A percentile compares a stretch with the other conserved stretches of the same genome.
These are phyloP conservation scores for Drosophila mojavensis DNA, from an alignment of 1,140 invertebrate genomes.

Conservation along the genomic window DNA sequence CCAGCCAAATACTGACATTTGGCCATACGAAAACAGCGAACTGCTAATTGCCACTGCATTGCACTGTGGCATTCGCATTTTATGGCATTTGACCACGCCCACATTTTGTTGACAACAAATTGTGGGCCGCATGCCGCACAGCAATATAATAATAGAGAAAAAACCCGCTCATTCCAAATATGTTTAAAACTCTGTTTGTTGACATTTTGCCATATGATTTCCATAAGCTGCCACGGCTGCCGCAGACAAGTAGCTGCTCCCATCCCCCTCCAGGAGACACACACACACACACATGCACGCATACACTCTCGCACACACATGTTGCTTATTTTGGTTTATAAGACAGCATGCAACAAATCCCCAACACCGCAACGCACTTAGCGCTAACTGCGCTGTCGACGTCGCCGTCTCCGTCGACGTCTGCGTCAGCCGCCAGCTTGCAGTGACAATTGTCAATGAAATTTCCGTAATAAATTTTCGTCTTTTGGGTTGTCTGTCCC, in stretches of 20 bases:
- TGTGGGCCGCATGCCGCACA: slow-evolving; percentile 43
- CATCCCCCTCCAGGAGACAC: slow-evolving; percentile 10
- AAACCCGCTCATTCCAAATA: slow-evolving; percentile 61
- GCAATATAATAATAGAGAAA: slow-evolving; percentile 24
- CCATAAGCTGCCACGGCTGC: slow-evolving; percentile 77
- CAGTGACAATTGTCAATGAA: slow-evolving; percentile 82
- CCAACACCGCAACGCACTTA: slow-evolving; percentile 78
- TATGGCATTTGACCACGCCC: slow-evolving; percentile 64
- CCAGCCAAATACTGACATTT: slow-evolving; percentile 37
- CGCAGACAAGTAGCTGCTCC: slow-evolving; percentile 69
- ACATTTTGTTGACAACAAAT: slow-evolving; percentile 32
- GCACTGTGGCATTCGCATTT: slow-evolving; percentile 38
- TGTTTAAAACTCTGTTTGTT: slow-evolving; percentile 54
- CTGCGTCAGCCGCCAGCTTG: slow-evolving; percentile 66
- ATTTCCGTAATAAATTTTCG: slow-evolving; percentile 81
- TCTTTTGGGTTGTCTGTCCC: slow-evolving; percentile 70
- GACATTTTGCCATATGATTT: slow-evolving; percentile 80
- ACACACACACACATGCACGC: not conserved
- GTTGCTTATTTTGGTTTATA: slow-evolving; percentile 75
- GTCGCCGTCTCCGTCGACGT: slow-evolving; percentile 18
- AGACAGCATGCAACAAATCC: slow-evolving; percentile 68
- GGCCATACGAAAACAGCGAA: slow-evolving; percentile 1
- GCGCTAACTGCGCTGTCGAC: slow-evolving; percentile 37
- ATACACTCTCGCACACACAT: slow-evolving; percentile 46
- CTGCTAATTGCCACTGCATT: slow-evolving; percentile 37